Conservation (phyloP, 2,888 invertebrate genomes). For the Drosophila anomelani region DNA sequence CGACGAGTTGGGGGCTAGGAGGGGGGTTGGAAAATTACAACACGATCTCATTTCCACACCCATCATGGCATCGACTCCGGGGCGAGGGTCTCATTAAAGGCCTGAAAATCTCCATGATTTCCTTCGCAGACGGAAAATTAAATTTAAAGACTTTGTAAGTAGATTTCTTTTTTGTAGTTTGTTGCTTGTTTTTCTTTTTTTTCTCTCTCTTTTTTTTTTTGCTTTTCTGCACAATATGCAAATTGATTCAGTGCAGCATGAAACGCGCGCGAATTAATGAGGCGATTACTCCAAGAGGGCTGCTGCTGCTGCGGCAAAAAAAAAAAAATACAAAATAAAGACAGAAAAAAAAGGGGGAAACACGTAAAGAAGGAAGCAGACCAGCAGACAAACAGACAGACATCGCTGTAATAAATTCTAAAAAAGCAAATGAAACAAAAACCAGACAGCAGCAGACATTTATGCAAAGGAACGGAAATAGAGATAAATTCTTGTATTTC, state of each 20-base stretch:
- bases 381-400: conserved; percentile 30
- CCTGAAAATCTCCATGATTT: conserved; percentile 64
- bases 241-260: conserved; percentile 79
- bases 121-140: conserved; percentile 57
- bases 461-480: conserved; percentile 80
- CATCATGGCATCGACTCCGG: conserved; percentile 15
- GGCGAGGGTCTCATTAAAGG: conserved; percentile 67
- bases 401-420: conserved; percentile 65
- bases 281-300: conserved; percentile 74
- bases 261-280: conserved; percentile 80
- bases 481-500: conserved; percentile 72
- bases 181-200: conserved; percentile 30
- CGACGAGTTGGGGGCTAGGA: background rate
- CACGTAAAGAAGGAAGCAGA: conserved; percentile 36
- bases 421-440: conserved; percentile 51
- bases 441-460: conserved; percentile 46
- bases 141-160: conserved; percentile 78
- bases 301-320: conserved; percentile 20
- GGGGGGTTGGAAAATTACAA: conserved; percentile 27
- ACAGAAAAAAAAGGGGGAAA: conserved; percentile 19
- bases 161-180: conserved; percentile 57
- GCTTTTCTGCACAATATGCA: conserved; percentile 76
- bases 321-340: conserved; percentile 26
- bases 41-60: conserved; percentile 57
- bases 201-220: conserved; percentile 13